phyloP scores from a whole-genome alignment of 37 sponge, comb jelly and placozoan species.

The Agelas oroides region DNA sequence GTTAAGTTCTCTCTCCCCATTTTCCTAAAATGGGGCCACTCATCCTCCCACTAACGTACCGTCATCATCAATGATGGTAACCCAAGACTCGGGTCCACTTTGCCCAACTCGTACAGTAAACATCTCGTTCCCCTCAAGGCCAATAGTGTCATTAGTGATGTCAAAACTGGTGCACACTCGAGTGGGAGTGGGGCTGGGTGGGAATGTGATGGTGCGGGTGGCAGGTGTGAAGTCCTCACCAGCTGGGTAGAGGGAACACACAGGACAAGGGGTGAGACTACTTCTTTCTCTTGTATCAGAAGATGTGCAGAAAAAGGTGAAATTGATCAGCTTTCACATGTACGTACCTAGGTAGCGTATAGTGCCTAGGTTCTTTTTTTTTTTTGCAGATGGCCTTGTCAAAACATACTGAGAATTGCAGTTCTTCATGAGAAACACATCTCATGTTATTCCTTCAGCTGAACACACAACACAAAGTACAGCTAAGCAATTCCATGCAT shows the following conservation, averaged over 20 bases:
- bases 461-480: too few relatives aligned
- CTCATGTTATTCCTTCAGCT: too few relatives aligned
- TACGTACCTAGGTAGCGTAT: too few relatives aligned
- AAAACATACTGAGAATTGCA: too few relatives aligned
- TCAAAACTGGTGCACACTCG: conserved; percentile 3
- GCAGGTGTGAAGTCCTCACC: conserved; percentile 30
- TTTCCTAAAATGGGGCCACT: background rate
- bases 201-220: conserved; percentile 1
- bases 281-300: too few relatives aligned
- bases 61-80: conserved; percentile 40
- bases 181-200: conserved; percentile 5
- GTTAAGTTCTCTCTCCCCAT: background rate
- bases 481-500: too few relatives aligned
- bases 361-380: too few relatives aligned
- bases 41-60: conserved; percentile 11
- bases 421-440: too few relatives aligned
- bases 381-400: too few relatives aligned
- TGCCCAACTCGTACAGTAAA: background rate
- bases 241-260: background rate
- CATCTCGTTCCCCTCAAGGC: conserved; percentile 15
- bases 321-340: too few relatives aligned
- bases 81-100: background rate
- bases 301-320: too few relatives aligned
- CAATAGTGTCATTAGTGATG: conserved; percentile 29
- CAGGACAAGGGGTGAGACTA: too few relatives aligned